Evolutionary conservation across 2,113 vertebrate genomes (phyloP), one percentile per base, ranked within the genome.

Genomic region (Malurus melanocephalus): DNA sequence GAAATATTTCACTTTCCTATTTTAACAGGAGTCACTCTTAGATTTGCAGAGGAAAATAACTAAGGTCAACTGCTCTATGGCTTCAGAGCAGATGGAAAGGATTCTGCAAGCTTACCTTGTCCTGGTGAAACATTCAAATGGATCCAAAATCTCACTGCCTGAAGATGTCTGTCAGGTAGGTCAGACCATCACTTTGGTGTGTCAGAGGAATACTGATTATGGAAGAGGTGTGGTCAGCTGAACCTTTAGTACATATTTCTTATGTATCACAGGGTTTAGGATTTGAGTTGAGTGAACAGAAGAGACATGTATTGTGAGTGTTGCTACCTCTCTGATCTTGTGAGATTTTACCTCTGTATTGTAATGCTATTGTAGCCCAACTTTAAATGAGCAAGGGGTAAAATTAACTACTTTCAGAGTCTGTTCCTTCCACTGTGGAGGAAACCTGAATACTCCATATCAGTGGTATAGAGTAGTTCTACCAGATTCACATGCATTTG

Each of bases 61-160:
- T 13, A 49, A 94, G 65, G 35, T 23, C 15, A 96, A 97, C 20
- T 80, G 86, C 33, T 71, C 17, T 8, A 68, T 92, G 56, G 96
- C 94, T 60, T 96, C 97, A 33, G 97, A 98, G 80, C 99, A 99
- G 91, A 96, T 99, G 51, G 97, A 98, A 95, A 98, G 98, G 86
- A 88, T 99, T 87, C 95, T 99, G 82, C 97, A 97, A 55, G 95
- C 97, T 27, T 97, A 98, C 59, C 96, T 98, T 74, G 98, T 98
- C 22, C 92, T 99, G 59, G 96, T 97, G 80, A 96, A 97, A 61
- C 95, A 98, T 90, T 96, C 92, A 64, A 95, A 97, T 19, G 99
- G 99, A 57, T 98, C 97, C 17, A 99, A 98, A 95, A 82, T 99
- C 93, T 97, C 98, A 30, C 77, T 96, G 32, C 98, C 99, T 5